Evolutionary conservation across 2,888 invertebrate genomes (phyloP).

Genomic region (Itoplectis maculator): DNA sequence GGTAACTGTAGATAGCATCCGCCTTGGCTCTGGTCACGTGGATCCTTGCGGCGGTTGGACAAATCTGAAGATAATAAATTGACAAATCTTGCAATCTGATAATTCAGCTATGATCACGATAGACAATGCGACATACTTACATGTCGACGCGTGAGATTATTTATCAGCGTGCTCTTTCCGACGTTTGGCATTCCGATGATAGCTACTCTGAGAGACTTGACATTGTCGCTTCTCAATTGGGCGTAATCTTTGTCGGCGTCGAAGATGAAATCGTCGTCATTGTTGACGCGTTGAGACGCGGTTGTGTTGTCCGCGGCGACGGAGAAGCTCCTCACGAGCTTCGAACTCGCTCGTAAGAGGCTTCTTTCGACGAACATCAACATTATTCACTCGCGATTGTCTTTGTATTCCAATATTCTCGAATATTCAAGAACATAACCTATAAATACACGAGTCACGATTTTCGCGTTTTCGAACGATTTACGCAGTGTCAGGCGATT

Average conservation of each 20-base stretch:
- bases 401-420: not conserved
- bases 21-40: conserved; percentile 94
- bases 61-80: conserved; percentile 88
- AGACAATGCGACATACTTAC: conserved; percentile 85
- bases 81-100: not conserved
- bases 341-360: conserved; percentile 26
- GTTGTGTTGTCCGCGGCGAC: conserved; percentile 15
- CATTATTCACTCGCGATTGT: conserved; percentile 26
- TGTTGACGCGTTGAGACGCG: conserved; percentile 2
- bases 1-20: conserved; percentile 90
- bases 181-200: conserved; percentile 97
- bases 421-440: conserved; percentile 12
- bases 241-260: conserved; percentile 45
- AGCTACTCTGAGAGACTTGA: conserved; percentile 84
- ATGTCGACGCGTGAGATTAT: conserved; percentile 92
- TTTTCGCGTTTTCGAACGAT: not conserved
- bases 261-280: conserved; percentile 29
- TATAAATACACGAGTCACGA: not conserved
- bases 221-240: conserved; percentile 55
- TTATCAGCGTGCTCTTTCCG: conserved; percentile 98
- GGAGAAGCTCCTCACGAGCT: conserved; percentile 17
- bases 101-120: not conserved
- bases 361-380: conserved; percentile 47
- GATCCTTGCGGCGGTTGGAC: conserved; percentile 95
- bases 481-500: not conserved